Base-by-base conservation (phyloP, 1,140 invertebrate genomes). In the Hypothenemus hampei region DNA sequence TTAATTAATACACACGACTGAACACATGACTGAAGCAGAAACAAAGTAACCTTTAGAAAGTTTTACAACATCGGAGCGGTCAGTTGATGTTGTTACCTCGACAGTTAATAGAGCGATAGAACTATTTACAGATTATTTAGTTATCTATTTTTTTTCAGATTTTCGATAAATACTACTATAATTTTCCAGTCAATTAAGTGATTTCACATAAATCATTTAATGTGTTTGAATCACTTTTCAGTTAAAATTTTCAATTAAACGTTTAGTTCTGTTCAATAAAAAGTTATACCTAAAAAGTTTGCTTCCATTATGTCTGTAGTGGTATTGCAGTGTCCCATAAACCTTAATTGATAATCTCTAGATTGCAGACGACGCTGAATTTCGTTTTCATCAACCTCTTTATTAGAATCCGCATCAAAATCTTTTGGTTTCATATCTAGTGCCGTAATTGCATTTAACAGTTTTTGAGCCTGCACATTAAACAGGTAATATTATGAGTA, bases 261-360 rank as follows among this genome's bases (percentile, higher is more conserved):
- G n/a, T n/a, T n/a, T n/a, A n/a, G n/a, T n/a, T n/a, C n/a, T n/a
- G n/a, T n/a, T n/a, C n/a, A n/a, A n/a, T 0, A 21, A 51, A 40
- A 19, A 84, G n/a, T n/a, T n/a, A n/a, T 84, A 62, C 93, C 94
- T 73, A 97, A 86, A 73, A 95, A 98, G 68, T 91, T 96, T 4
- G 93, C 69, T 54, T 71, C 69, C 33, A 98, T 98, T 55, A 98
- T 98, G 70, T 98, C 95, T 0, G 95, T 98, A 13, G 92, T 95
- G 23, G 91, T 95, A 74, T 98, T 98, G 70, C 93, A 96, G 72
- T 97, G 94, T 0, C 95, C 94, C 64, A 91, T 84, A 75, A 88
- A 96, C 37, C 92, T 73, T 44, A 81, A 72, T 64, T 78, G 74
- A 71, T 86, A 89, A 71, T 90, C 86, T 47, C 76, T 74, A 1